Percentiles rank a stretch among this genome's conserved stretches.
Conservation (phyloP, 1,140 invertebrate species). For the Papilio polytes region DNA sequence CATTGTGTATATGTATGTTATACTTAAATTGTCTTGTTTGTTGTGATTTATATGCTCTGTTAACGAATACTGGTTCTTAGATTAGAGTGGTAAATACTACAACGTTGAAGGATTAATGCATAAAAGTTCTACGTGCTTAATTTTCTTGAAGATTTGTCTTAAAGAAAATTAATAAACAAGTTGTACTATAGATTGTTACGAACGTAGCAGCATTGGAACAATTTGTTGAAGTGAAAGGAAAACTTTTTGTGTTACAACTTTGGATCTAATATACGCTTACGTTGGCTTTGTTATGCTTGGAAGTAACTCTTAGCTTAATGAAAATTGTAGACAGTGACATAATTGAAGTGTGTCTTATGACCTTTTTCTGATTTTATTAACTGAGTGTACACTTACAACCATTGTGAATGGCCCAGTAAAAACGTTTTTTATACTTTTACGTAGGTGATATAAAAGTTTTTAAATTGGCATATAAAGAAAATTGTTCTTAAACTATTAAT, state of each 20-base stretch:
- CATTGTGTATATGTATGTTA: background rate
- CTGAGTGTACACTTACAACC: background rate
- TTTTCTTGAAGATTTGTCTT: background rate
- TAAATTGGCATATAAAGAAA: background rate
- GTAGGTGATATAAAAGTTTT: background rate
- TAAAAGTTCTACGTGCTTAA: background rate
- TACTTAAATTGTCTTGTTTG: background rate
- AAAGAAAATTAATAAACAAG: background rate
- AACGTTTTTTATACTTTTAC: background rate
- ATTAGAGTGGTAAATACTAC: no score
- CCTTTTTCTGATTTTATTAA: no score
- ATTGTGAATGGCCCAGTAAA: background rate
- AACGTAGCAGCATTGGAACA: background rate
- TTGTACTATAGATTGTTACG: background rate
- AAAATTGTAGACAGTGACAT: background rate
- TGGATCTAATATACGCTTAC: background rate
- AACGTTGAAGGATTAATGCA: background rate
- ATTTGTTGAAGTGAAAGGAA: background rate
- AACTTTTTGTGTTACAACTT: slow-evolving; percentile 9
- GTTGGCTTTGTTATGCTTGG: background rate
- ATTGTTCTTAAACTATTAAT: background rate
- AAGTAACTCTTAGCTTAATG: background rate
- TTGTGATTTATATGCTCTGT: background rate
- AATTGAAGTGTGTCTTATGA: no score
- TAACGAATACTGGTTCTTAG: no score